A percentile compares a stretch with the other conserved stretches of the same genome.
Evolutionary conservation across 1,140 invertebrate species (phyloP).

Genomic region (Callitettix versicolor): DNA sequence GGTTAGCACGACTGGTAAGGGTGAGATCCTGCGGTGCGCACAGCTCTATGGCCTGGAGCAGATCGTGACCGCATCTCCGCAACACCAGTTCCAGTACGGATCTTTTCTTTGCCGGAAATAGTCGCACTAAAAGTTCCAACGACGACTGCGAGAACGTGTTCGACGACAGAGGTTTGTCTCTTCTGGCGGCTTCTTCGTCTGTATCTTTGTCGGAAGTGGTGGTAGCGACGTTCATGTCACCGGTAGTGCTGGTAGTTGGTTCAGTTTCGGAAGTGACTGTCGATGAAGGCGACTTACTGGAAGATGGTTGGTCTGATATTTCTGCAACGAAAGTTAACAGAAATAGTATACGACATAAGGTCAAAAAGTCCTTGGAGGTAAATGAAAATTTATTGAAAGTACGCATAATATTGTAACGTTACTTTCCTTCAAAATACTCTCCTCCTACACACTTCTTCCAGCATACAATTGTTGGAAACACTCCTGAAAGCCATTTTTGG

Average conservation of each 20-base stretch:
- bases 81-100: slow-evolving; percentile 79
- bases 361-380: no score
- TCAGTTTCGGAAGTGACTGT: background rate
- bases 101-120: slow-evolving; percentile 79
- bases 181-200: background rate
- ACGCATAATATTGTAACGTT: no score
- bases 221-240: background rate
- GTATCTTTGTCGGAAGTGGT: background rate
- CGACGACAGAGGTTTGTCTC: background rate
- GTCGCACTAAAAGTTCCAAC: slow-evolving; percentile 69
- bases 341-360: no score
- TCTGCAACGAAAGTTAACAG: no score
- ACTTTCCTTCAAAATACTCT: no score
- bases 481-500: no score
- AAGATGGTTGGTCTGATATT: background rate
- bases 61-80: slow-evolving; percentile 72
- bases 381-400: no score
- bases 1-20: background rate
- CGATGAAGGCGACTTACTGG: background rate
- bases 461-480: no score
- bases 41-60: slow-evolving; percentile 68
- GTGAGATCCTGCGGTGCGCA: slow-evolving; percentile 12
- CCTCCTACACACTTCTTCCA: no score
- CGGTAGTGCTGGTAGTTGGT: background rate
- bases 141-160: slow-evolving; percentile 32